Base-by-base conservation (phyloP, 2,113 vertebrate genomes). In the Bubalus kerabau region DNA sequence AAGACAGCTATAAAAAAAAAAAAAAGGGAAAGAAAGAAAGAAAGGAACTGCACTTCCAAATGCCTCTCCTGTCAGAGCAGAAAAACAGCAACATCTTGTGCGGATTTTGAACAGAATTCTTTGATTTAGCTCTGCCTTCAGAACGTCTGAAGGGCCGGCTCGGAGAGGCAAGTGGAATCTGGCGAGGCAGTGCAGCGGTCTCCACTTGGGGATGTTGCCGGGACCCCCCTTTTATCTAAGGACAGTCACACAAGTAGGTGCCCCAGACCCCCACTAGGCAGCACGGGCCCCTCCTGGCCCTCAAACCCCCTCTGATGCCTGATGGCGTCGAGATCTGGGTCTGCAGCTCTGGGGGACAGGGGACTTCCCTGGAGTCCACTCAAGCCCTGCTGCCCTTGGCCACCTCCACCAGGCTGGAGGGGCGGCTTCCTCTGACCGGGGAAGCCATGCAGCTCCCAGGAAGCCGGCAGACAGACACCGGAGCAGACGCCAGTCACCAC, bases 1-100 rank as follows among this genome's bases (percentile, higher is more conserved):
- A 99, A 99, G 99, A 99, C 99, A 99, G 99, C 99, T 99, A 99
- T 99, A 98, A 99, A 99, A 99, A 99, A 97, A 97, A n/a, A 88
- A 50, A 89, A 74, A 81, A 62, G 59, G 83, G 28, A 90, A 94
- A 56, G 52, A 82, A 90, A 60, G 11, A 28, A 71, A 57, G 56
- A 60, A 94, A 97, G 74, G 87, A 98, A 99, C 99, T 98, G 98
- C 98, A 98, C 98, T 99, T 99, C 98, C 98, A 99, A 99, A 99
- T 98, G 99, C 98, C 98, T 98, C 99, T 99, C 98, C 99, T 98
- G 99, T 99, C 98, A 98, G 98, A 98, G 98, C 98, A 98, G 98
- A 98, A 98, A 99, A 98, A 98, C 98, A 99, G 98, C 98, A 98
- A 99, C 99, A 99, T 99, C 99, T 99, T 99, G 98, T 98, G 98